phyloP scores from a whole-genome alignment of 1,140 invertebrate species.

The Meteorus sp. region DNA sequence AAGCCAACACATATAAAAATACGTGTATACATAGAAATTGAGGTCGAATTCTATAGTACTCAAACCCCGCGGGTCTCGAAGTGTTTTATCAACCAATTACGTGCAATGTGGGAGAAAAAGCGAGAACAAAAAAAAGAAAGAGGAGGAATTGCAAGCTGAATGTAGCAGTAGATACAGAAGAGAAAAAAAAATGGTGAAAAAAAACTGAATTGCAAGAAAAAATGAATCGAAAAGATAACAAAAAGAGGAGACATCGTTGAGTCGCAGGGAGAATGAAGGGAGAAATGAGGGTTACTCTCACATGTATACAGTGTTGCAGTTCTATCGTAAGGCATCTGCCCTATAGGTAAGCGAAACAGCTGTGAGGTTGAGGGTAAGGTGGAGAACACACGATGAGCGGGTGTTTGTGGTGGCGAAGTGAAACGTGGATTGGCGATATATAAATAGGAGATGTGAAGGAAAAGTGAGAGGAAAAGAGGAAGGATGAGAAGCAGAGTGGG shows the following conservation, averaged over 20 bases:
- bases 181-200: slow-evolving; percentile 19
- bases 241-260: slow-evolving; percentile 4
- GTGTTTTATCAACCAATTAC: slow-evolving; percentile 39
- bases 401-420: slow-evolving; percentile 19
- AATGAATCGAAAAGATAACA: slow-evolving; percentile 34
- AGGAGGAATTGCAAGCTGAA: neutral
- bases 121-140: slow-evolving; percentile 11
- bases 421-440: no score
- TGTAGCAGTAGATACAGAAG: slow-evolving; percentile 2
- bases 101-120: slow-evolving; percentile 15
- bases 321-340: slow-evolving; percentile 35
- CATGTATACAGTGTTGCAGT: neutral
- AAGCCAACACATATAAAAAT: no score
- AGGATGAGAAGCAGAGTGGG: slow-evolving; percentile 23
- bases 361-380: slow-evolving; percentile 25
- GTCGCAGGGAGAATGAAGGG: no score
- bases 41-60: slow-evolving; percentile 21
- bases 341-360: slow-evolving; percentile 46
- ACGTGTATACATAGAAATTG: slow-evolving; percentile 28
- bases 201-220: slow-evolving; percentile 19
- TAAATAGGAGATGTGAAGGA: no score
- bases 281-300: no score
- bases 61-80: slow-evolving; percentile 15
- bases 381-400: slow-evolving; percentile 9
- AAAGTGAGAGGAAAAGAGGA: slow-evolving; percentile 13